Percentiles rank a stretch among this genome's conserved stretches.
Conservation (phyloP, 2,888 invertebrate species). For the Nowickia ferox region DNA sequence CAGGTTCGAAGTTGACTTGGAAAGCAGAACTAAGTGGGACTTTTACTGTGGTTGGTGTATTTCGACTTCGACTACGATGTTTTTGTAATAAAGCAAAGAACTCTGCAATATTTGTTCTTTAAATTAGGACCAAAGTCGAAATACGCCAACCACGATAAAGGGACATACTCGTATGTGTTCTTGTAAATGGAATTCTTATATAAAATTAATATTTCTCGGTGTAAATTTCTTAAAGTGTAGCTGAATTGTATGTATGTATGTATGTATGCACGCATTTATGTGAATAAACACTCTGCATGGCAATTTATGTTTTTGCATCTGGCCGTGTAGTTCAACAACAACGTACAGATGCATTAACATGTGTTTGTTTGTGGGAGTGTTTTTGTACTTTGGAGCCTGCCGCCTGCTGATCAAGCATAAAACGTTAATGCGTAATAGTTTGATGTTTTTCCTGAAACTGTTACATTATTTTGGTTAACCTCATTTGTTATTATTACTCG, state of each 20-base stretch:
- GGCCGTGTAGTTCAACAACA: background rate
- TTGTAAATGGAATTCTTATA: no score
- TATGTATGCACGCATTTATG: background rate
- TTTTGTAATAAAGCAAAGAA: background rate
- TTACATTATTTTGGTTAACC: conserved; percentile 22
- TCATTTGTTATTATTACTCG: conserved; percentile 31
- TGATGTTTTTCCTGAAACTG: conserved; percentile 18
- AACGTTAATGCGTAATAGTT: conserved; percentile 46
- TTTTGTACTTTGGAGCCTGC: background rate
- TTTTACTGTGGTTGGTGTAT: no score
- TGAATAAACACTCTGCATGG: background rate
- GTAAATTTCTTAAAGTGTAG: conserved; percentile 22
- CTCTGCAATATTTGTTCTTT: background rate
- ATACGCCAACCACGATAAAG: no score
- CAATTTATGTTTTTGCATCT: conserved; percentile 4
- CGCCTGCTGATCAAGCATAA: conserved; percentile 46
- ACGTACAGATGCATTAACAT: background rate
- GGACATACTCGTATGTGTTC: no score
- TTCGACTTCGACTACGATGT: no score
- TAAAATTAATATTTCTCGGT: background rate
- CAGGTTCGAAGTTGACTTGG: background rate
- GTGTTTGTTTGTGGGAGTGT: background rate
- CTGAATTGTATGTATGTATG: background rate
- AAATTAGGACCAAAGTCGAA: background rate
- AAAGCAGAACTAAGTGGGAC: no score